Evolutionary conservation across 2,113 vertebrate species (phyloP).

Genomic region (Mugil cephalus): DNA sequence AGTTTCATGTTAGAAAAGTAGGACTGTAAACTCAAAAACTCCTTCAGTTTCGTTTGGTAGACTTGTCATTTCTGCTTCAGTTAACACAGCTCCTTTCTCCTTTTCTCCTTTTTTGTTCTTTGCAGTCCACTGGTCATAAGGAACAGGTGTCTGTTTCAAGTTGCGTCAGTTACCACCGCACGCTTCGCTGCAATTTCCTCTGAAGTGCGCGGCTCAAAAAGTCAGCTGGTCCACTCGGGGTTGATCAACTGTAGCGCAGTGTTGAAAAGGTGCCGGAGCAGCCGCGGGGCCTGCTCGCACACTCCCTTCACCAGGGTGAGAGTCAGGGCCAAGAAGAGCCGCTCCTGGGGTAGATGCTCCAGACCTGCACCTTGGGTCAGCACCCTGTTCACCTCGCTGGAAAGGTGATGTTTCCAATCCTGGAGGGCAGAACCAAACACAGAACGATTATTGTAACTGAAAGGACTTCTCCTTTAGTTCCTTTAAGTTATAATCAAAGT

Average conservation of each 20-base stretch:
- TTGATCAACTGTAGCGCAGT: slow-evolving; percentile 79
- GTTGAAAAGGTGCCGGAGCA: slow-evolving; percentile 81
- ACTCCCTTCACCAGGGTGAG: slow-evolving; percentile 89
- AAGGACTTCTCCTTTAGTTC: too few species aligned
- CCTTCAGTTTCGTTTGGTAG: neutral
- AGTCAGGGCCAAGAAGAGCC: slow-evolving; percentile 81
- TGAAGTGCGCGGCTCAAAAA: neutral
- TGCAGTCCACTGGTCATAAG: neutral
- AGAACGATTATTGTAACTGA: neutral
- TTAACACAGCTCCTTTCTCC: neutral
- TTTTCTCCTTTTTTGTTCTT: too few species aligned
- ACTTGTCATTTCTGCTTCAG: neutral
- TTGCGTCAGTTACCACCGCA: neutral
- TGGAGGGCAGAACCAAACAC: slow-evolving; percentile 47
- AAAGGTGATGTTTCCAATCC: slow-evolving; percentile 78
- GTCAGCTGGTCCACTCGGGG: slow-evolving; percentile 47
- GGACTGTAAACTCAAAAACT: neutral
- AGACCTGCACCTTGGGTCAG: slow-evolving; percentile 68
- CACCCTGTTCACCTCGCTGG: slow-evolving; percentile 59
- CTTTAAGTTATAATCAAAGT: too few species aligned
- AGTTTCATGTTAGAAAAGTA: neutral
- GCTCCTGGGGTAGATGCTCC: slow-evolving; percentile 80
- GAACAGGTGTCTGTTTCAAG: slow-evolving; percentile 15
- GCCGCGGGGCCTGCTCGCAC: slow-evolving; percentile 75
- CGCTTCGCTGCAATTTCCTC: slow-evolving; percentile 4